Evolutionary conservation across 2,113 vertebrate species (phyloP).

Genomic region (Butorides virescens): DNA sequence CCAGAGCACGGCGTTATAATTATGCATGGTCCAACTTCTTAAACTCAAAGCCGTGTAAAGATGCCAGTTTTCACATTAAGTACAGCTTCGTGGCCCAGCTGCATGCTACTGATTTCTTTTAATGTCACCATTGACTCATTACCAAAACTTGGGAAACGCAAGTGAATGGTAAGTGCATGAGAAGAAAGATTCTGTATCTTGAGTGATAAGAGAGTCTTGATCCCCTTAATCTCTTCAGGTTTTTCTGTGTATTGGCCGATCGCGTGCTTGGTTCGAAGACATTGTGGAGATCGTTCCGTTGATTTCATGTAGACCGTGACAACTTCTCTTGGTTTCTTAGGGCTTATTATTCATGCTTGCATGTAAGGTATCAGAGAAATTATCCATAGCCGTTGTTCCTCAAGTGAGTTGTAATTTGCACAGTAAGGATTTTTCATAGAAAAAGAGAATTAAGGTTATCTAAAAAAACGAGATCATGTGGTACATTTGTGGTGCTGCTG

Average conservation of each 20-base stretch:
- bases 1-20: neutral
- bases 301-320: neutral
- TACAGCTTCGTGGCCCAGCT: neutral
- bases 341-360: neutral
- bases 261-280: fast-evolving
- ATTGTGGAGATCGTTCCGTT: neutral
- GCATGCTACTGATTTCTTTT: neutral
- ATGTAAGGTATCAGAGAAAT: neutral
- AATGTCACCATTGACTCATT: too few relatives aligned
- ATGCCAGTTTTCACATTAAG: neutral
- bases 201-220: too few relatives aligned
- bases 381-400: fast-evolving
- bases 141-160: neutral
- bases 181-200: neutral
- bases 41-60: neutral
- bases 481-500: neutral
- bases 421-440: neutral
- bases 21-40: neutral
- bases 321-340: neutral
- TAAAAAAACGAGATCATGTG: neutral
- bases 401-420: too few relatives aligned
- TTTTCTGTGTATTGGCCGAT: neutral
- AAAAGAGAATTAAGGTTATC: neutral
- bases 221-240: too few relatives aligned
- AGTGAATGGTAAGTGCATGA: neutral